Conservation (phyloP, 2,888 invertebrate species). For the Rotaria macrura region DNA sequence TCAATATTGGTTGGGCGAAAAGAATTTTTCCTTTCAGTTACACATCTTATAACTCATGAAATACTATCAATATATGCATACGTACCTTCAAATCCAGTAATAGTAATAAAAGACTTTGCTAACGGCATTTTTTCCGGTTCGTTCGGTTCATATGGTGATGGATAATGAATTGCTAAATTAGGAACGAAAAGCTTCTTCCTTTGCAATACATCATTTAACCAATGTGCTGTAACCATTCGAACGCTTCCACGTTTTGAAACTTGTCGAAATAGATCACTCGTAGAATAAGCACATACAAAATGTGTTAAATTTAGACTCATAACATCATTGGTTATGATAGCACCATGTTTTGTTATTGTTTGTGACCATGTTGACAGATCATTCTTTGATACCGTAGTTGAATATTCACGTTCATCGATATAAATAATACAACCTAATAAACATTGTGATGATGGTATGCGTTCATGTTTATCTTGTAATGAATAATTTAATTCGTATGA, state of each 20-base stretch:
- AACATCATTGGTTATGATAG: conserved; percentile 66
- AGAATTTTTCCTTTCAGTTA: no score
- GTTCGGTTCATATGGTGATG: conserved; percentile 50
- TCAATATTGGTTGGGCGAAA: no score
- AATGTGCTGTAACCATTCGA: conserved; percentile 55
- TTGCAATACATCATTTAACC: conserved; percentile 78
- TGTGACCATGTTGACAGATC: conserved; percentile 35
- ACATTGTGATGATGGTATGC: conserved; percentile 70
- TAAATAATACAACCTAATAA: conserved; percentile 81
- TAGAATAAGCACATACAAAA: conserved; percentile 77
- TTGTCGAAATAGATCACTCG: conserved; percentile 79
- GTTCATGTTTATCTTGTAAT: conserved; percentile 77
- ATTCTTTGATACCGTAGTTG: conserved; percentile 5
- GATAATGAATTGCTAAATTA: conserved; percentile 83
- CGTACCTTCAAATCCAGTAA: conserved; percentile 78
- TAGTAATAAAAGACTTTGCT: conserved; percentile 30
- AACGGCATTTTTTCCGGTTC: conserved; percentile 34
- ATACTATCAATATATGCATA: conserved; percentile 45
- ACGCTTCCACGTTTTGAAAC: conserved; percentile 47
- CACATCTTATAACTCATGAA: no score
- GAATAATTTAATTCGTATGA: conserved; percentile 83
- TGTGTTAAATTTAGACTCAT: conserved; percentile 80
- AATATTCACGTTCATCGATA: conserved; percentile 49
- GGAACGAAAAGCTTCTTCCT: conserved; percentile 78
- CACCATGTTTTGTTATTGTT: conserved; percentile 69